phyloP scores from a whole-genome alignment of 2,888 invertebrate species.

The Ormyrus thymus region DNA sequence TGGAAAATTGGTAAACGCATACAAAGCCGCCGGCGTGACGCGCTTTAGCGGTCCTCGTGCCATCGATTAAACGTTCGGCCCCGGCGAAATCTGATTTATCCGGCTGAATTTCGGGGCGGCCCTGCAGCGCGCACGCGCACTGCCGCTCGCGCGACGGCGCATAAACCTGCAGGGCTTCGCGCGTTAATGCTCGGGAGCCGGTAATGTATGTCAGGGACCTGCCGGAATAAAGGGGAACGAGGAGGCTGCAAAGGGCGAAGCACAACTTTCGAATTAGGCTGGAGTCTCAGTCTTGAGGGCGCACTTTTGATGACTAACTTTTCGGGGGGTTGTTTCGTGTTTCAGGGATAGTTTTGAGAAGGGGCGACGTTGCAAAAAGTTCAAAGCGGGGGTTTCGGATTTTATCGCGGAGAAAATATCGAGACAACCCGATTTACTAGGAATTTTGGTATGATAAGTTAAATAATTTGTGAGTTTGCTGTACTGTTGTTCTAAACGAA shows the following conservation, averaged over 20 bases:
- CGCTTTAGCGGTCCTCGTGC: not conserved
- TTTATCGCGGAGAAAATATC: too few species aligned
- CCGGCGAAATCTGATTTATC: constrained; percentile 43
- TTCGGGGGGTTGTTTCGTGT: too few species aligned
- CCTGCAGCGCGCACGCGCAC: not conserved
- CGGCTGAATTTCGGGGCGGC: constrained; percentile 36
- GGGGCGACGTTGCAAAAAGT: too few species aligned
- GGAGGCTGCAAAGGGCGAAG: not conserved
- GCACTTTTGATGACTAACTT: not conserved
- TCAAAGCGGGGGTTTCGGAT: too few species aligned
- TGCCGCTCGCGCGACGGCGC: not conserved
- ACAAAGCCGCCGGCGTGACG: not conserved
- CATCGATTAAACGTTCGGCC: constrained; percentile 40
- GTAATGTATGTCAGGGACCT: constrained; percentile 36
- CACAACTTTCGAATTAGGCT: not conserved
- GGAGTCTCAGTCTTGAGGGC: not conserved
- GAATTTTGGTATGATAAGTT: too few species aligned
- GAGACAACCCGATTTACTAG: too few species aligned
- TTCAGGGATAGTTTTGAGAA: too few species aligned
- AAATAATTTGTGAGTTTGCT: too few species aligned
- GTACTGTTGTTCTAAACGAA: too few species aligned
- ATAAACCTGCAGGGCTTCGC: not conserved
- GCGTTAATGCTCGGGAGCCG: constrained; percentile 7
- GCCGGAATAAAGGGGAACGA: not conserved
- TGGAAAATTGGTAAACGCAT: not conserved